Base-by-base conservation (phyloP, 2,797 vertebrate genomes). In the Brachyalestes nurse region DNA sequence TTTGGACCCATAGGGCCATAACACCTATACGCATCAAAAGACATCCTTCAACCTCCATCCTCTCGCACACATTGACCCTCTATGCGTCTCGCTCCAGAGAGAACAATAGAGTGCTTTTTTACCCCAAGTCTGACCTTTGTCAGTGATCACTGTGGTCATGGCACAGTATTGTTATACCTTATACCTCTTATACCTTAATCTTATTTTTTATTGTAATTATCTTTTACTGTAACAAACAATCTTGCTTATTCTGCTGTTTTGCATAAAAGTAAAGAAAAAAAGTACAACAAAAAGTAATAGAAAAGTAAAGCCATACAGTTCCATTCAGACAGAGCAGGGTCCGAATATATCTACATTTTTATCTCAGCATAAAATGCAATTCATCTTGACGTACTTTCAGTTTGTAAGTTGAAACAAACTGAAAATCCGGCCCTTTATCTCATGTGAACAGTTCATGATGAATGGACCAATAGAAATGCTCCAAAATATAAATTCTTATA, bases 11-110 rank as follows among this genome's bases (percentile, higher is more conserved):
- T 82, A 83, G 16, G 61, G 84, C 71, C 78, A 53, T 77, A 75
- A 87, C 87, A 87, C 87, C 86, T 88, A 89, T 88, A n/a, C n/a
- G n/a, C 86, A 85, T 76, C 64, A 84, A 78, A 75, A 55, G 1
- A 82, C 84, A 81, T 84, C 87, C 57, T 53, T 49, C 55, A 77
- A 65, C 70, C 86, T 45, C 45, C 67, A 55, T 9, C 67, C 80
- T 79, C 76, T 69, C 78, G 21, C 40, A 86, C 57, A 82, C 77
- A 81, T 84, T 72, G 74, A 86, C 81, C 42, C 4, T 5, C 28
- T 75, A 45, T 73, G 69, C 86, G 58, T 69, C 78, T 57, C 21
- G 42, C 19, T 25, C 61, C 40, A 71, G 57, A 71, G 78, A 76
- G 67, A 67, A 67, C 51, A 57, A 78, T 10, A 51, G 17, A 73